Percentiles rank a stretch among this genome's conserved stretches.
Conservation (phyloP, 2,888 invertebrate species). For the Campoplex nolae region DNA sequence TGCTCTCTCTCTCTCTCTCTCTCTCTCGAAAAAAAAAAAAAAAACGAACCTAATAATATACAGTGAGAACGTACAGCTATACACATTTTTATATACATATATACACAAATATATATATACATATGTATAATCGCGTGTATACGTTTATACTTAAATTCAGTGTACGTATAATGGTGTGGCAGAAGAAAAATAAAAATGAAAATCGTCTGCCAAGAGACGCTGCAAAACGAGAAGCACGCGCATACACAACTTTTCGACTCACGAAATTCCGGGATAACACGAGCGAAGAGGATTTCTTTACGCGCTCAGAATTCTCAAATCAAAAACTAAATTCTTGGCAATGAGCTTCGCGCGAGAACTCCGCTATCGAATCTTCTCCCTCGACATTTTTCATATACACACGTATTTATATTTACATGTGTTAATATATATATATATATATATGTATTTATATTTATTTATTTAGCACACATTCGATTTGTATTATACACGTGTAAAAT, state of each 20-base stretch:
- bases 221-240: conserved; percentile 33
- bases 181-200: conserved; percentile 47
- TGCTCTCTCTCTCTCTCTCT: neutral
- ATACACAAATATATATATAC: conserved; percentile 1
- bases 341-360: conserved; percentile 41
- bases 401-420: conserved; percentile 4
- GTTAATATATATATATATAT: conserved; percentile 7
- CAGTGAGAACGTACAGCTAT: neutral
- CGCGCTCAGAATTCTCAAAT: conserved; percentile 65
- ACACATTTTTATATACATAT: conserved; percentile 12
- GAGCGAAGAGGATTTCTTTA: conserved; percentile 59
- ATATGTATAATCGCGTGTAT: neutral
- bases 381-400: neutral
- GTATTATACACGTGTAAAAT: conserved; percentile 30
- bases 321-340: conserved; percentile 69
- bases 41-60: conserved; percentile 43
- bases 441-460: neutral
- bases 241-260: conserved; percentile 66
- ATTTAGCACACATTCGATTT: conserved; percentile 15
- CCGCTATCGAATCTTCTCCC: conserved; percentile 39
- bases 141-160: conserved; percentile 1
- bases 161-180: conserved; percentile 11
- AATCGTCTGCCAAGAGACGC: conserved; percentile 51
- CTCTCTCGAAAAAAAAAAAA: neutral
- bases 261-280: conserved; percentile 58